Percentiles rank a stretch among this genome's conserved stretches.
phyloP scores from a whole-genome alignment of 1,140 invertebrate species.

The Drosophila asahinai region DNA sequence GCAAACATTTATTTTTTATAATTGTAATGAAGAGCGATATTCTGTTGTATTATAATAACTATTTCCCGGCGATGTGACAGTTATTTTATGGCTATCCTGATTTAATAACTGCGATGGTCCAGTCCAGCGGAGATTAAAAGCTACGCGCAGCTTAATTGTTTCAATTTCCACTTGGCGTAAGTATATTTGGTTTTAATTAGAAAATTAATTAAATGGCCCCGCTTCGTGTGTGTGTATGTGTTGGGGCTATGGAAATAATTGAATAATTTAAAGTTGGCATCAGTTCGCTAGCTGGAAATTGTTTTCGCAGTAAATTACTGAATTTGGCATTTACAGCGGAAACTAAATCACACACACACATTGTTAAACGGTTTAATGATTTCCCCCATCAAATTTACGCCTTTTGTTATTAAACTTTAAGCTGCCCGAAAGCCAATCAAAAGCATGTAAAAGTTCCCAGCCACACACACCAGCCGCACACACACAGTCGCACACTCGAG shows the following conservation, averaged over 20 bases:
- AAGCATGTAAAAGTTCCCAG: conserved; percentile 57
- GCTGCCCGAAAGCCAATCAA: conserved; percentile 69
- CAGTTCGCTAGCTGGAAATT: background rate
- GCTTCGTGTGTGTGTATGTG: background rate
- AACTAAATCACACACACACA: conserved; percentile 49
- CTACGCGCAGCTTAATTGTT: conserved; percentile 10
- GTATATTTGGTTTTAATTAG: conserved; percentile 31
- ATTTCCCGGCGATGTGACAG: too few relatives aligned
- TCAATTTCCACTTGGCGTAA: conserved; percentile 1
- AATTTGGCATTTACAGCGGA: conserved; percentile 8
- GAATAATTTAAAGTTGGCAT: conserved; percentile 8
- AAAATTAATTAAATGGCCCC: conserved; percentile 34
- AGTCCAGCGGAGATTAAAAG: conserved; percentile 10
- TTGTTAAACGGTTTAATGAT: conserved; percentile 56
- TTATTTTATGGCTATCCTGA: background rate
- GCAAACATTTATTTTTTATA: too few relatives aligned
- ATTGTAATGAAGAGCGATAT: background rate
- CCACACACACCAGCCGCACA: background rate
- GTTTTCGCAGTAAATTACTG: conserved; percentile 26
- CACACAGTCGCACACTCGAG: conserved; percentile 1
- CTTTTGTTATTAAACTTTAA: conserved; percentile 65
- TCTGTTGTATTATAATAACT: too few relatives aligned
- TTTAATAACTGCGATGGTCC: conserved; percentile 17
- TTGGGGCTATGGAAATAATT: conserved; percentile 7
- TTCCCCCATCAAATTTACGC: conserved; percentile 55